Percentiles rank a stretch among this genome's conserved stretches.
Evolutionary conservation across 2,113 vertebrate genomes (phyloP).

Genomic region (Nansenia antarctica): DNA sequence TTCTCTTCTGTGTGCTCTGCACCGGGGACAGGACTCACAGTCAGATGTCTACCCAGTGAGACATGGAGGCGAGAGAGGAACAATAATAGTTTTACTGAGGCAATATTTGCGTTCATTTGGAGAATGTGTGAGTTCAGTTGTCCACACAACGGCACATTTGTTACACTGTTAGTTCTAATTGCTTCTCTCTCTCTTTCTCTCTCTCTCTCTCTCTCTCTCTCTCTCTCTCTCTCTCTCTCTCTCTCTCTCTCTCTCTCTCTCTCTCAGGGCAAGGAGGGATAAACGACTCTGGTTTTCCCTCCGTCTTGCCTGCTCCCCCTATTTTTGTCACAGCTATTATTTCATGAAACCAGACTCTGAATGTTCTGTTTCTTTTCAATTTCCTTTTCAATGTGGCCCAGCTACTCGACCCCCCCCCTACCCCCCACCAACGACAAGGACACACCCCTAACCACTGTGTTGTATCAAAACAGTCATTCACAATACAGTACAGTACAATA

Average conservation of each 20-base stretch:
- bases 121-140: slow-evolving; percentile 36
- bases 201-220: slow-evolving; percentile 33
- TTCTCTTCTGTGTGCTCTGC: slow-evolving; percentile 1
- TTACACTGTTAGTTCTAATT: slow-evolving; percentile 78
- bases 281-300: slow-evolving; percentile 82
- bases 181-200: slow-evolving; percentile 79
- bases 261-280: slow-evolving; percentile 70
- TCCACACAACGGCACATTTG: slow-evolving; percentile 78
- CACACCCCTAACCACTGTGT: slow-evolving; percentile 10
- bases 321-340: slow-evolving; percentile 86
- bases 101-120: slow-evolving; percentile 51
- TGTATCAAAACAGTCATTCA: slow-evolving; percentile 16
- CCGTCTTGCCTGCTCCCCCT: slow-evolving; percentile 77
- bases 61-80: background rate
- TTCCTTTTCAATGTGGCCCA: slow-evolving; percentile 84
- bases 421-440: slow-evolving; percentile 34
- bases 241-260: slow-evolving; percentile 24
- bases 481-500: slow-evolving; percentile 10
- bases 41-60: slow-evolving; percentile 23
- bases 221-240: slow-evolving; percentile 24
- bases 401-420: slow-evolving; percentile 51
- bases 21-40: slow-evolving; percentile 34
- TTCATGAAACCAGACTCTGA: slow-evolving; percentile 87
- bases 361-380: slow-evolving; percentile 88
- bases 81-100: slow-evolving; percentile 36